Evolutionary conservation across 2,888 invertebrate genomes (phyloP), one percentile per base, ranked within the genome.

Genomic region (Phengaris arion): DNA sequence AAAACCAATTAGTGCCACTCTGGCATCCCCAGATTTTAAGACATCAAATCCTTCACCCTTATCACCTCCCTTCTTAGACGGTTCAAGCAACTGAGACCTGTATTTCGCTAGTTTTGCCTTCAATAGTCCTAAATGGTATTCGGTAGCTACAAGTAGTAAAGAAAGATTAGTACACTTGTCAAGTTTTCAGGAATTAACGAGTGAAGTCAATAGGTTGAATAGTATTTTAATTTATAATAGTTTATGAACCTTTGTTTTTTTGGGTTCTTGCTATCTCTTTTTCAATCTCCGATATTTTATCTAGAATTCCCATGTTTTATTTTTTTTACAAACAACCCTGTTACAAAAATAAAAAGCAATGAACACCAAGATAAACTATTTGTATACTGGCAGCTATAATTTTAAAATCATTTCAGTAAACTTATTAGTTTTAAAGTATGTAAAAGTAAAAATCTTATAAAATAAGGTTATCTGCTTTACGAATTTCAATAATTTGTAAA

Each of bases 11-110:
- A 99, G 94, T 8, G 99, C 99, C 13, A 99, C 98, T 85, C 99
- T 94, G 9, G 99, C 99, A 96, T 99, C 99, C 73, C 99, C 99
- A 83, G 99, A 99, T 90, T 99, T 99, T 81, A 99, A 95, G 10
- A 99, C 99, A 96, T 99, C 99, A 91, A 99, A 99, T 0, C 99
- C 99, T 91, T 98, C 98, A 45, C 98, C 98, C 87, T 99, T 99
- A 81, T 98, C 98, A 35, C 93, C 95, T 13, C 93, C 95, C 89
- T 99, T 99, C 83, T 98, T 98, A 0, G 97, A 94, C 0, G 99
- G 99, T 87, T 99, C 99, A 76, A 99, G 89, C 68, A 99, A 91
- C 87, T 99, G 99, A 2, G 98, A 97, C 55, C 99, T 95, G 87
- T 98, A 98, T 86, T 99, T 99, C 0, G 99, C 99, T 86, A 99